Conservation (phyloP, 2,113 vertebrate species). For the Osmerus mordax region DNA sequence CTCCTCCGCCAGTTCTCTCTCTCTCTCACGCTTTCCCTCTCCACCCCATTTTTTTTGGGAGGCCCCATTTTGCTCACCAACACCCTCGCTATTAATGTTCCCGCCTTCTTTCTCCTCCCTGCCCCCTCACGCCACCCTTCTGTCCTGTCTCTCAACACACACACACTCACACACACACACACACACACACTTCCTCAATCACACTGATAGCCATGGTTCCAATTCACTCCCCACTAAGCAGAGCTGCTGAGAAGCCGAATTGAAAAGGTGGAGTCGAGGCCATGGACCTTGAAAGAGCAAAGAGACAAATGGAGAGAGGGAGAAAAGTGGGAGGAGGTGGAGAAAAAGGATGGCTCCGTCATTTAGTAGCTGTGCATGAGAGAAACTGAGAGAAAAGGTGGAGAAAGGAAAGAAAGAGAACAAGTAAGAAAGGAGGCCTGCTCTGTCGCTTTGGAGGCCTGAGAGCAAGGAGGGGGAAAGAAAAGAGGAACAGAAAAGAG, state of each 20-base stretch:
- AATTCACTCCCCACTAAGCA: conserved; percentile 77
- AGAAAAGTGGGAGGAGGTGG: conserved; percentile 3
- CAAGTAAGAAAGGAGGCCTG: conserved; percentile 20
- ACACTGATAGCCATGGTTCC: conserved; percentile 76
- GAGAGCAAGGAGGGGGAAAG: conserved; percentile 40
- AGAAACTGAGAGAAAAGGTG: conserved; percentile 41
- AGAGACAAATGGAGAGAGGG: conserved; percentile 45
- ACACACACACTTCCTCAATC: conserved; percentile 59
- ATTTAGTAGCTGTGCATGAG: conserved; percentile 38
- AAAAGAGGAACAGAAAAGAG: conserved; percentile 18
- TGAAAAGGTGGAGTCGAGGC: conserved; percentile 74
- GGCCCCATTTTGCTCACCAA: conserved; percentile 61
- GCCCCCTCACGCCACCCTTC: conserved; percentile 40
- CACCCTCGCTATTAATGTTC: conserved; percentile 61
- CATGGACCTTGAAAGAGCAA: conserved; percentile 72
- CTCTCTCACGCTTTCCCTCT: conserved; percentile 60
- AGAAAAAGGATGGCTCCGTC: conserved; percentile 15
- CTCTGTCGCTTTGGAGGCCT: conserved; percentile 54
- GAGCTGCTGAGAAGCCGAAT: conserved; percentile 69
- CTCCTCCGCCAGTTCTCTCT: conserved; percentile 56
- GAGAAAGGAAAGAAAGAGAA: conserved; percentile 1
- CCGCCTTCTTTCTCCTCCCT: conserved; percentile 20
- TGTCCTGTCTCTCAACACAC: background rate
- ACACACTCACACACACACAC: background rate
- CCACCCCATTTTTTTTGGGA: conserved; percentile 56